Base-by-base conservation (phyloP, 2,888 invertebrate genomes). In the Calameuta pallipes region DNA sequence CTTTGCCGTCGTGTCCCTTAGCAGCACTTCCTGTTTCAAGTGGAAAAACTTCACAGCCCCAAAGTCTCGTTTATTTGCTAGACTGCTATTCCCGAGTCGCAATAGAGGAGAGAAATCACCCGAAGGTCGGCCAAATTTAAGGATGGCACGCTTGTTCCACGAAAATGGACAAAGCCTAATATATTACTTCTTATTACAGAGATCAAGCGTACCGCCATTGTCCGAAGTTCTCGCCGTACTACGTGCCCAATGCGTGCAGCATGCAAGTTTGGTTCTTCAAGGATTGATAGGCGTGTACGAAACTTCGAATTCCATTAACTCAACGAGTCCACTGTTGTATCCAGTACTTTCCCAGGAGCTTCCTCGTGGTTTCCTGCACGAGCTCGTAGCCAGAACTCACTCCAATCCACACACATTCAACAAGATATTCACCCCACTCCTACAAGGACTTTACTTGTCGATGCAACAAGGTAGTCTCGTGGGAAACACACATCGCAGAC, bases 321-420 rank as follows among this genome's bases (percentile, higher is more conserved):
- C 92, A 78, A 92, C 94, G 80, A 95, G 96, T 0, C 94, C 95
- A 0, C 92, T 97, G 33, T 92, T 96, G 37, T 93, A 94, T 11
- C 95, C 95, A 78, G 92, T 97, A 76, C 90, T 96, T 70, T 93
- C 94, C 74, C 95, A 96, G 83, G 94, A 94, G 75, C 92, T 97
- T 34, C 97, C 97, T 0, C 93, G 95, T 68, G 96, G 96, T 0
- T 95, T 97, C 84, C 92, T 97, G 34, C 94, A 95, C 6, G 95
- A 95, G 85, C 92, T 96, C 13, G 92, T 96, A 30, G 92, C 93
- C 23, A 93, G 94, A 77, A 94, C 94, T 13, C 94, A 95, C 85
- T 91, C 92, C 31, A 94, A 95, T 86, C 92, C 93, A 69, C 93
- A 93, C 81, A 91, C 93, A 1, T 95, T 96, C 83, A 92, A 92